Evolutionary conservation across 2,113 vertebrate genomes (phyloP).

Genomic region (Paralichthys olivaceus): DNA sequence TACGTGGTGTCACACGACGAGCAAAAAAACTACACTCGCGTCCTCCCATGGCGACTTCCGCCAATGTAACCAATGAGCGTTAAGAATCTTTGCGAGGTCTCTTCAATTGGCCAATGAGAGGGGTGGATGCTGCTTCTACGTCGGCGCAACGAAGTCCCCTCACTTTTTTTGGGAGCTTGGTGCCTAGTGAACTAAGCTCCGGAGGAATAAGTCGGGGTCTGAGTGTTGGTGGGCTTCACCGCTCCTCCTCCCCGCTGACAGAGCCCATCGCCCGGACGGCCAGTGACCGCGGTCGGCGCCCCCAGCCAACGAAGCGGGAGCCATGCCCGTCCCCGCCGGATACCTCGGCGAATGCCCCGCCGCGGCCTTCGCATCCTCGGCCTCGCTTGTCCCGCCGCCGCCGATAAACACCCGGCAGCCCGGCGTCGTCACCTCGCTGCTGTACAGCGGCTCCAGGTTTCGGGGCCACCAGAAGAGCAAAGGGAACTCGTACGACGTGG

Average conservation of each 20-base stretch:
- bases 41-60: constrained; percentile 57
- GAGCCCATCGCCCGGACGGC: constrained; percentile 51
- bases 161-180: constrained; percentile 69
- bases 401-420: constrained; percentile 98
- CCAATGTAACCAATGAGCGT: constrained; percentile 64
- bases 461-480: constrained; percentile 98
- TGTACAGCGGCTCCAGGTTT: constrained; percentile 97
- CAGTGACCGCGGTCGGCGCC: constrained; percentile 67
- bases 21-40: constrained; percentile 70
- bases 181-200: constrained; percentile 57
- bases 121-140: constrained; percentile 55
- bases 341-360: constrained; percentile 84
- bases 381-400: constrained; percentile 92
- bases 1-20: neutral
- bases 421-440: constrained; percentile 93
- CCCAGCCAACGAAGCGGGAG: constrained; percentile 77
- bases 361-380: constrained; percentile 85
- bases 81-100: constrained; percentile 29
- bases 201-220: constrained; percentile 48
- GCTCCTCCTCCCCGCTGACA: constrained; percentile 27
- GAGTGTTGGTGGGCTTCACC: constrained; percentile 54
- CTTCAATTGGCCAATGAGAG: constrained; percentile 66
- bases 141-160: constrained; percentile 70
- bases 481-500: constrained; percentile 98
- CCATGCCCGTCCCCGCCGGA: constrained; percentile 94